Conservation (phyloP, 1,140 invertebrate species). For the Patella vulgata region DNA sequence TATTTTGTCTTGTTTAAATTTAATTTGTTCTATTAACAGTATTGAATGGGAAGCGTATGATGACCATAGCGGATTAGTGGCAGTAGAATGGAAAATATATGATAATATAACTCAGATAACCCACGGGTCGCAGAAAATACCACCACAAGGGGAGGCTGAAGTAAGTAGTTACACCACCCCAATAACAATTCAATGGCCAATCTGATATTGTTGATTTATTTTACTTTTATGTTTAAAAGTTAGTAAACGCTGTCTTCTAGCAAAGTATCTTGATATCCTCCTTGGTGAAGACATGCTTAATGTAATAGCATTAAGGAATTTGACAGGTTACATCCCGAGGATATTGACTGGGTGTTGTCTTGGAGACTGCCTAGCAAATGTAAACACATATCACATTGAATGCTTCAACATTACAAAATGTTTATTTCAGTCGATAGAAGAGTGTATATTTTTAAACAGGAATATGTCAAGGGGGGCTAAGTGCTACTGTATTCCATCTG, state of each 20-base stretch:
- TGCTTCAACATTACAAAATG: too few species aligned
- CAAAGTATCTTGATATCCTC: neutral
- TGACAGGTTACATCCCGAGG: neutral
- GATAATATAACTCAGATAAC: constrained; percentile 34
- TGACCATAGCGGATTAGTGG: constrained; percentile 36
- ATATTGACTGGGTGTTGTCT: too few species aligned
- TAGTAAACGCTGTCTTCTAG: neutral
- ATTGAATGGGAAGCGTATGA: constrained; percentile 44
- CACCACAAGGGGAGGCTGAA: constrained; percentile 19
- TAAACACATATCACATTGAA: too few species aligned
- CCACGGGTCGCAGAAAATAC: constrained; percentile 29
- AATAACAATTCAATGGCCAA: neutral
- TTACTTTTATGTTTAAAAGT: neutral
- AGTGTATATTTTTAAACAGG: constrained; percentile 26
- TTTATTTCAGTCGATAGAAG: constrained; percentile 19
- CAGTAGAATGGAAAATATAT: constrained; percentile 32
- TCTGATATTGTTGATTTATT: neutral
- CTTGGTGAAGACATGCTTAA: neutral
- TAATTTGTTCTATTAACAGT: constrained; percentile 12
- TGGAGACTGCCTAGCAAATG: too few species aligned
- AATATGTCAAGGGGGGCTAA: constrained; percentile 21
- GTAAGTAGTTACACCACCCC: constrained; percentile 3
- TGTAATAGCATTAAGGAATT: neutral
- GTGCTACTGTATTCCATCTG: constrained; percentile 37
- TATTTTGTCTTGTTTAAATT: neutral